Base-by-base conservation (phyloP, 2,797 vertebrate species). In the Ctenosaura bakeri region DNA sequence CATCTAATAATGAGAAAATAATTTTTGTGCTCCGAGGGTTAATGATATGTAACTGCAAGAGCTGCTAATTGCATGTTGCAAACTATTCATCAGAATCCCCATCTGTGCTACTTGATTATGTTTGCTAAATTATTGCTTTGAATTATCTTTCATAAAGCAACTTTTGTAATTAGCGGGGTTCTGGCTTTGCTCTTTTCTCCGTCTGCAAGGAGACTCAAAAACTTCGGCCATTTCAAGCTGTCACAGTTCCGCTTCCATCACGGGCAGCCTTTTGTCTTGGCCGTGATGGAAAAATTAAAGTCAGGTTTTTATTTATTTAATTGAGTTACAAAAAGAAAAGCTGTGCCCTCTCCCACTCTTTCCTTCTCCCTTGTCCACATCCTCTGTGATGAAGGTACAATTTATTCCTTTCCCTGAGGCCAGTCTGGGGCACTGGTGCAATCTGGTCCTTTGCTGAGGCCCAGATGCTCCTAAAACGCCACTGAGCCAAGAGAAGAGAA, bases 21-120 rank as follows among this genome's bases (percentile, higher is more conserved):
- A 98, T 98, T 99, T 99, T 98, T 98, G 98, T 98, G 98, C 98
- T 98, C 96, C 97, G 98, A 98, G 98, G 98, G 98, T 99, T 99
- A 99, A 99, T 99, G 98, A 98, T 98, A 99, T 98, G 98, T 99
- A 99, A 99, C 98, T 98, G 98, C 98, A 97, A 98, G 98, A 98
- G 98, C 98, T 97, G 98, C 98, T 99, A 99, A 99, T 99, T 99
- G 98, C 98, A 98, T 98, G 98, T 99, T 99, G 98, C 98, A 98
- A 99, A 99, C 98, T 99, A 99, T 99, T 99, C 99, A 99, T 99
- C 99, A 99, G 98, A 98, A 98, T 98, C 98, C 98, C 98, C 98
- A 99, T 99, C 99, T 99, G 98, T 98, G 97, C 98, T 96, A 98
- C 98, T 98, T 98, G 98, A 98, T 98, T 99, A 98, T 99, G 98